Evolutionary conservation across 1,140 invertebrate species (phyloP), one percentile per base, ranked within the genome.

Genomic region (Penaeus indicus): DNA sequence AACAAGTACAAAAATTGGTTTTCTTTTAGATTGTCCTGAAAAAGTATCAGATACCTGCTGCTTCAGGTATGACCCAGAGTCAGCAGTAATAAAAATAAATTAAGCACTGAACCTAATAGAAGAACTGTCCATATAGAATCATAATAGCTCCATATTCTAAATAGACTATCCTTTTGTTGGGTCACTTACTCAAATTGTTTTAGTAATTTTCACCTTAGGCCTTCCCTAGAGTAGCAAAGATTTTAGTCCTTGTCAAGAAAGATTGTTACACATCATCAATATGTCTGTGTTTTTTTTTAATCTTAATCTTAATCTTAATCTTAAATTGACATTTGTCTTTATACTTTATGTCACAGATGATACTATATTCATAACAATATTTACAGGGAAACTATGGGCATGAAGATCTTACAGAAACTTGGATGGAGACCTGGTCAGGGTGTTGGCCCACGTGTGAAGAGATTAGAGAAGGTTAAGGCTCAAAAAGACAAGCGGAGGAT

Each of bases 391-490:
- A 98, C 98, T 2, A 95, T 98, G 79, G 98, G 98, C 19, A 95
- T 98, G 75, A 94, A 94, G 86, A 94, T 99, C 91, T 93, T 99
- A 0, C 96, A 95, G 88, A 95, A 95, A 91, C 98, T 98, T 95
- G 97, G 96, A 60, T 98, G 98, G 97, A 96, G 95, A 92, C 96
- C 96, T 60, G 97, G 97, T 0, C 97, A 98, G 93, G 98, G 97
- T 5, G 94, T 98, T n/a, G 98, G 97, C 1, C 96, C 96, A 91
- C 93, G 95, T 82, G 91, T 96, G 78, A 95, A 94, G 13, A 94
- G 93, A 38, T 92, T 91, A 47, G 95, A 96, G 90, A 96, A 96
- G 92, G 93, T 93, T 85, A 79, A 80, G 63, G 91, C 72, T 54
- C 62, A 62, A 21, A 82, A 32, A 91, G 67, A 91, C 63, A 85